Evolutionary conservation across 2,797 vertebrate species (phyloP), one percentile per base, ranked within the genome.

Genomic region (Urophycis tenuis): DNA sequence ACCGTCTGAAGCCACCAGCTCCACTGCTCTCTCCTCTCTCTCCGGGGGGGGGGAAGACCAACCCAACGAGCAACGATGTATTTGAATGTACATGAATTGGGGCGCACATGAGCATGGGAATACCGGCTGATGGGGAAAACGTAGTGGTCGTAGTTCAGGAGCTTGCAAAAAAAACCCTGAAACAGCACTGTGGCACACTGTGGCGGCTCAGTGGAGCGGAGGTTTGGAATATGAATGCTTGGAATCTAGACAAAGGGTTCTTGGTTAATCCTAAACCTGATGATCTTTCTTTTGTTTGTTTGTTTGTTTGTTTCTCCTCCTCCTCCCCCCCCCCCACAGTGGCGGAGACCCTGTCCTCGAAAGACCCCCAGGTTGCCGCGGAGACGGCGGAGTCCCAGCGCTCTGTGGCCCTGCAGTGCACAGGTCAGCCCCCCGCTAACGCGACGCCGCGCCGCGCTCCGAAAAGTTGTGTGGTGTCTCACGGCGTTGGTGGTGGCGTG

Each of bases 351-450:
- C 85, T 87, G 78, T 71, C 82, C 30, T 79, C 85, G 71, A 87
- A 88, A n/a, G 86, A 85, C n/a, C 49, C 79, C 70, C 87, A 80
- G 74, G 77, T 25, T 15, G 74, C 80, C 5, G 74, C 75, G 19
- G 87, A 88, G 2, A 78, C 71, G 73, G 39, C 81, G 31, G 80
- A 83, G 31, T 53, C 49, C 4, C 87, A 84, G 3, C 86, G 81
- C 74, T 85, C 85, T 1, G 22, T 74, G 2, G 33, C 81, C 17
- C 77, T 92, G 79, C 89, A 90, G 78, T 83, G 15, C 76, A 93
- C 90, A 83, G 94, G 94, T 94, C n/a, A n/a, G n/a, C n/a, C n/a
- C n/a, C n/a, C n/a, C n/a, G n/a, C n/a, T n/a, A n/a, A n/a, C n/a
- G n/a, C n/a, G n/a, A n/a, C n/a, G n/a, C n/a, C n/a, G n/a, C n/a